phyloP scores from a whole-genome alignment of 1,140 invertebrate genomes.

The Saccostrea cuccullata region DNA sequence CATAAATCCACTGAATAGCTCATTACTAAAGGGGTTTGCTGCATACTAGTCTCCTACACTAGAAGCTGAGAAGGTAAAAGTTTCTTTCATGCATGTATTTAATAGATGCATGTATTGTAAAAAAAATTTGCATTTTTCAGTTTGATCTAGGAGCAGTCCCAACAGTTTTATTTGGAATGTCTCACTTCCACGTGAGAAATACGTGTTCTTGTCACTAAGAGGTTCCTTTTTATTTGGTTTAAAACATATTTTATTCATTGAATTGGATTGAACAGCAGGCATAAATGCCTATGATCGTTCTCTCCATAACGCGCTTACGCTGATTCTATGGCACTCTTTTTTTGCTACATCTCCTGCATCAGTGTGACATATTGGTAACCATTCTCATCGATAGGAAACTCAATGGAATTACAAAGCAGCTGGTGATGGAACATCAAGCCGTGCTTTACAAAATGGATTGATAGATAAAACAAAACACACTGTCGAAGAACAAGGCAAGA shows the following conservation, averaged over 20 bases:
- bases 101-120: not conserved
- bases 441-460: conserved; percentile 38
- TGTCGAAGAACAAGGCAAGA: conserved; percentile 31
- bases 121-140: not conserved
- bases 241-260: no score
- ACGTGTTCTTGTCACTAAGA: conserved; percentile 29
- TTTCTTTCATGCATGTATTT: not conserved
- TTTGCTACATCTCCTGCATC: conserved; percentile 35
- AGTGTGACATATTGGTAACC: conserved; percentile 33
- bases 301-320: not conserved
- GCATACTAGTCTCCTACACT: not conserved
- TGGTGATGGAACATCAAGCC: conserved; percentile 50
- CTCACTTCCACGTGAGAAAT: not conserved
- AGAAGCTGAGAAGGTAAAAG: not conserved
- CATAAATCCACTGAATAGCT: not conserved
- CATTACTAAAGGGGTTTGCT: not conserved
- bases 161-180: not conserved
- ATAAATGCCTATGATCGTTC: no score
- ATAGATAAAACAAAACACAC: conserved; percentile 41
- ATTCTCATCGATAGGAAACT: not conserved
- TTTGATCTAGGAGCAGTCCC: not conserved
- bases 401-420: conserved; percentile 14
- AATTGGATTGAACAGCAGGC: no score
- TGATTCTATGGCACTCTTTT: conserved; percentile 41
- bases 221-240: not conserved